Percentiles rank a stretch among this genome's conserved stretches.
Conservation (phyloP, 1,140 invertebrate species). For the Dolichoris vasculosae region DNA sequence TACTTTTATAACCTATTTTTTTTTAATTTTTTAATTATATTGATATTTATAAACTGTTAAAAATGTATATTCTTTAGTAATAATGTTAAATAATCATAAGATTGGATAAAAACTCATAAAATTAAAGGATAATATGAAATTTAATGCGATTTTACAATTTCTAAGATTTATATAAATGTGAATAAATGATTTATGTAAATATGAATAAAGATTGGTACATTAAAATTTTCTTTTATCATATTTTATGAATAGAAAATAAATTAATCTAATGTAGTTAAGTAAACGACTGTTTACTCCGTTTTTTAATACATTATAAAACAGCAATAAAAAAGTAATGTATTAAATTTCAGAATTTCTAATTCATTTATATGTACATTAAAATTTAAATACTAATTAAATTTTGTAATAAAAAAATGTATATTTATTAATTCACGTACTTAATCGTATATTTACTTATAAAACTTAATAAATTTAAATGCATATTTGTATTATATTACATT, state of each 20-base stretch:
- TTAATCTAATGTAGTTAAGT: background rate
- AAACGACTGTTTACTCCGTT: background rate
- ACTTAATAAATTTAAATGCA: background rate
- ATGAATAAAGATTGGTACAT: too few species aligned
- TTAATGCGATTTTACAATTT: too few species aligned
- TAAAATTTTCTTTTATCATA: background rate
- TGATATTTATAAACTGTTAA: too few species aligned
- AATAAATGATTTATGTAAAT: too few species aligned
- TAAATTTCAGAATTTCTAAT: background rate
- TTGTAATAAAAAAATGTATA: background rate
- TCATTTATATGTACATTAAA: background rate
- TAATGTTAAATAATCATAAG: too few species aligned
- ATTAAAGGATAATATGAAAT: too few species aligned
- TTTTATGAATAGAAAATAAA: constrained; percentile 7
- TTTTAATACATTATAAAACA: background rate
- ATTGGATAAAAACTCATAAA: too few species aligned
- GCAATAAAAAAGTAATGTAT: background rate
- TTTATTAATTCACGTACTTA: background rate
- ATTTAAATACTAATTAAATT: background rate
- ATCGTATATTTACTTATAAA: background rate
- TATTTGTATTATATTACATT: background rate
- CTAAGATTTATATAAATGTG: too few species aligned
- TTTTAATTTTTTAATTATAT: too few species aligned
- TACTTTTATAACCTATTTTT: too few species aligned
- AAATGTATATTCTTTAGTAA: too few species aligned